Evolutionary conservation across 1,140 invertebrate species (phyloP).

Genomic region (Zophobas morio): DNA sequence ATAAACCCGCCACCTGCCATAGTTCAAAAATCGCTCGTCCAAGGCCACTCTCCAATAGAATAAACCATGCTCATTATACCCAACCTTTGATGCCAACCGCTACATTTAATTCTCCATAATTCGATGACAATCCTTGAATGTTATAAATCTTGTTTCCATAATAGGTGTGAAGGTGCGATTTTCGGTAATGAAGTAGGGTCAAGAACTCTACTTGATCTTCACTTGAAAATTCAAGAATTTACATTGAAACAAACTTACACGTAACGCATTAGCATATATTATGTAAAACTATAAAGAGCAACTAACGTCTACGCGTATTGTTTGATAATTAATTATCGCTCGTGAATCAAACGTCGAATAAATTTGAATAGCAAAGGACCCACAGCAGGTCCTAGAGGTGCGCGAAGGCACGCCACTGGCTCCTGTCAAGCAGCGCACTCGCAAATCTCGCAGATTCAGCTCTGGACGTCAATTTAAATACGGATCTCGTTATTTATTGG

Average conservation of each 20-base stretch:
- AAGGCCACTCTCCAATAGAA: not conserved
- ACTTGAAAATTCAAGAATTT: slow-evolving; percentile 18
- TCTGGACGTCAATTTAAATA: slow-evolving; percentile 64
- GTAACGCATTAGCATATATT: not conserved
- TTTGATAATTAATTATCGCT: slow-evolving; percentile 21
- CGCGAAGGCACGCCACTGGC: slow-evolving; percentile 17
- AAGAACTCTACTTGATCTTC: slow-evolving; percentile 29
- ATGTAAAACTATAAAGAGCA: not conserved
- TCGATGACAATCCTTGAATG: slow-evolving; percentile 29
- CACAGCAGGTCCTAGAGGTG: not conserved
- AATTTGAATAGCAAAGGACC: not conserved
- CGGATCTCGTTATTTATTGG: slow-evolving; percentile 63
- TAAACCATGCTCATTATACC: slow-evolving; percentile 13
- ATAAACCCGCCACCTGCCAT: not conserved
- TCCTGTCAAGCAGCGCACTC: not conserved
- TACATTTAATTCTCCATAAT: slow-evolving; percentile 16
- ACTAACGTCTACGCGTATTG: not conserved
- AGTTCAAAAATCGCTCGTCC: not conserved
- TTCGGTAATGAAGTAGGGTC: slow-evolving; percentile 19
- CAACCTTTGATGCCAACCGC: slow-evolving; percentile 17
- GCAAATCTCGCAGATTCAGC: slow-evolving; percentile 6
- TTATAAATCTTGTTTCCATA: slow-evolving; percentile 28
- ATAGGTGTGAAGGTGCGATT: slow-evolving; percentile 34
- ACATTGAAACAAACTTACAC: not conserved
- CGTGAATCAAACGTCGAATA: not conserved